Evolutionary conservation across 2,113 vertebrate species (phyloP), one percentile per base, ranked within the genome.

Genomic region (Ellobius talpinus): DNA sequence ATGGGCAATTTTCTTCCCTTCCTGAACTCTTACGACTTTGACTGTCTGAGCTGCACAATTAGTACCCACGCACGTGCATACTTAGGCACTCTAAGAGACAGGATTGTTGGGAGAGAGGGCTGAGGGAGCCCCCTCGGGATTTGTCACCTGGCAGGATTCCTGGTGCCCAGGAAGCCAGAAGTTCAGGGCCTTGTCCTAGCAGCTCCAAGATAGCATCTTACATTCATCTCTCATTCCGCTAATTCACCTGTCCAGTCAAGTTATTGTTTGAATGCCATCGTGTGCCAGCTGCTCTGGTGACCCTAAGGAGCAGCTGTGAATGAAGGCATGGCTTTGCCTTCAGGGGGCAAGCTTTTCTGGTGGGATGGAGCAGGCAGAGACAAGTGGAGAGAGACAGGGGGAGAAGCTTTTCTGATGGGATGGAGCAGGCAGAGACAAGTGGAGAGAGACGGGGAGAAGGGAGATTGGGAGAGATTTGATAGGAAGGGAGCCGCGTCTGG

Each of bases 1-100:
- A 78, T 73, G 42, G 95, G 72, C 82, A 77, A 92, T 97, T 96
- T 94, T 85, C 95, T 97, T 73, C 93, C 58, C 73, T 95, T 96
- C 86, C 90, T 91, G 81, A 96, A 61, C 90, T 93, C 82, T 91
- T 84, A 72, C 0, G 70, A 61, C 81, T 95, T 84, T 55, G 8
- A 70, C 72, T 96, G 84, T 94, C 66, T 94, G 66, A 45, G 24
- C 81, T 39, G 21, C 73, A 91, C 76, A 91, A 45, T 93, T 82
- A 86, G 85, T 33, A 39, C 19, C 36, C 26, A 0, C 24, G 50
- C 91, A 86, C 23, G 4, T 72, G 58, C 17, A 3, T 81, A 14
- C 17, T 39, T 3, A 66, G 55, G 66, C 16, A 58, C 26, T 61
- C 78, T 58, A 13, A 86, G 61, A 94, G 89, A 86, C 33, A 39